Base-by-base conservation (phyloP, 2,888 invertebrate genomes). In the Falcaria lacertinaria region DNA sequence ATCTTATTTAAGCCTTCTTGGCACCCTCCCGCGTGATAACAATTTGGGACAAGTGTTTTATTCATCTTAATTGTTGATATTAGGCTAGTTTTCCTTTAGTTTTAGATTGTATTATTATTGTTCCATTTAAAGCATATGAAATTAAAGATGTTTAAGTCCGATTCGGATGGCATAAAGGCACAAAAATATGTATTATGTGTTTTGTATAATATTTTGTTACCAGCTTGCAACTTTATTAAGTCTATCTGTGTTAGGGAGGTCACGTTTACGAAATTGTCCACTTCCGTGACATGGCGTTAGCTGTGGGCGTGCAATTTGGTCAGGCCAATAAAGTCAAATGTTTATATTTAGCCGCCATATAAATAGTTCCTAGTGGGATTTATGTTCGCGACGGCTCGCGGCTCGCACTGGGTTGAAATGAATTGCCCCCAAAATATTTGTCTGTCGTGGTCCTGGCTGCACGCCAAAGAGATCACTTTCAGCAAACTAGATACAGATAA, bases 391-490 rank as follows among this genome's bases (percentile, higher is more conserved):
- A 57, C 50, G 57, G 64, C 63, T 57, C 60, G 66, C 59, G 64
- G 72, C 56, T 56, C 64, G 67, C 65, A 61, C 55, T 57, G 69
- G 64, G 76, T 71, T 60, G 74, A 67, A 77, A 86, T 83, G 81
- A 76, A 81, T 85, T 80, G 77, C 60, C 79, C 71, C 72, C 74
- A 76, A 86, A 86, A 87, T 84, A 83, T 87, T 85, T 79, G 86
- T 87, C 86, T 84, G 81, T 80, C 80, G 80, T 75, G 67, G 55
- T 64, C 62, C 74, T 89, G 89, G 88, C 81, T 40, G 41, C 43
- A 37, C 50, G 85, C 89, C 89, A 89, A 77, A 70, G 66, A 80
- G 79, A 82, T 88, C 85, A 86, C 84, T 89, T 83, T 87, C 85
- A 72, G 66, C 64, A 63, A 75, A 76, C 75, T 74, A 71, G 69